Base-by-base conservation (phyloP, 1,140 invertebrate species). In the Camponotus pennsylvanicus region DNA sequence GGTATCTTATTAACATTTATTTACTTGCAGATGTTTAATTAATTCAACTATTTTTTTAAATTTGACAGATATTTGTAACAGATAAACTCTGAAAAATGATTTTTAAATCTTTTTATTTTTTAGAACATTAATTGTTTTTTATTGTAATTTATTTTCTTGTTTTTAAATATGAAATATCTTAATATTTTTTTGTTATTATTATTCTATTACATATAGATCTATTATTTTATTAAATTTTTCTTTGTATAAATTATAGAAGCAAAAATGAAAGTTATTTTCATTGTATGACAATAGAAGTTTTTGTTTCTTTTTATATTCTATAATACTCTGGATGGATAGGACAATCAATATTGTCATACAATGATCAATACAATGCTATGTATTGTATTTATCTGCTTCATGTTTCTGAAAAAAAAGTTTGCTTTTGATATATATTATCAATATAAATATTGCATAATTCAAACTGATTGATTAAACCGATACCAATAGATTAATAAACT, bases 271-370 rank as follows among this genome's bases (percentile, higher is more conserved):
- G 52, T 63, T 21, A 21, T 21, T 21, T 21, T 21, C 21, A n/a
- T 27, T 45, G 27, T 42, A 15, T 1, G 27, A 77, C 42, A 80
- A 86, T 67, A 18, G 15, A 75, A n/a, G 27, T 34, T 63, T 77
- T 11, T 80, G 21, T 88, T 88, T 77, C 42, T 27, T 27, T 7
- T 45, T 76, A 4, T 13, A n/a, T 40, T 3, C n/a, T 32, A 34
- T 11, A 55, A 13, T 13, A 42, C n/a, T 11, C 11, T 37, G 6
- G 21, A 37, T 37, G 0, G 21, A 21, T 21, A 21, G 21, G 37
- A 77, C 71, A 88, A 88, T 84, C 9, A 57, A n/a, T 21, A 88
- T 77, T 88, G 71, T 83, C 34, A 40, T 15, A 18, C 18, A 40
- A 21, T 21, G 21, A 21, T 21, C 21, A 15, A 80, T 57, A 75